phyloP scores from a whole-genome alignment of 2,888 invertebrate species.

The Spisula solida region DNA sequence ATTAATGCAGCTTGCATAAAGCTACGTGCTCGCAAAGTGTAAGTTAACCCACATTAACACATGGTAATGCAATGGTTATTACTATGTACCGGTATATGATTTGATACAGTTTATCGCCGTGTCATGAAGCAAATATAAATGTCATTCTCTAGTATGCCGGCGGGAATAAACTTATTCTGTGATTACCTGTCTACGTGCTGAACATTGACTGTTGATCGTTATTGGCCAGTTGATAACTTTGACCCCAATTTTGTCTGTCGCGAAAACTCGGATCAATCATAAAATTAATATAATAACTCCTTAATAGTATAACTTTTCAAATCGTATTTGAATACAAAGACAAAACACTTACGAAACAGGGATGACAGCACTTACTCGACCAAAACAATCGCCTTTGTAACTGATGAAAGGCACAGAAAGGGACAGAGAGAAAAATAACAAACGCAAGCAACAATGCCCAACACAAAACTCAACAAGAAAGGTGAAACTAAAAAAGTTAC shows the following conservation, averaged over 20 bases:
- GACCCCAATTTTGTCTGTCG: neutral
- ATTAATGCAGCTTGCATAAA: neutral
- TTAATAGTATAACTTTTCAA: too few species aligned
- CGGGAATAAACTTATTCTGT: neutral
- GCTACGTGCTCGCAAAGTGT: neutral
- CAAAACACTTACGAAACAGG: too few species aligned
- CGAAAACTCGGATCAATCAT: neutral
- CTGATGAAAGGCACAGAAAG: too few species aligned
- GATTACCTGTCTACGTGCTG: neutral
- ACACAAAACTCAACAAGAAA: too few species aligned
- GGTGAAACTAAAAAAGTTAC: too few species aligned
- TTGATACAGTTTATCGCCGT: neutral
- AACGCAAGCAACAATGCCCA: too few species aligned
- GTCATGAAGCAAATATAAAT: conserved; percentile 4
- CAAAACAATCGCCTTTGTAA: too few species aligned
- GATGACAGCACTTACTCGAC: too few species aligned
- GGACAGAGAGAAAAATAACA: too few species aligned
- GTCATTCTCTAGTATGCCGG: neutral
- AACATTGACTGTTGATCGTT: neutral
- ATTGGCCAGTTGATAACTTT: neutral
- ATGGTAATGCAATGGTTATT: neutral
- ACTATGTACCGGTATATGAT: neutral
- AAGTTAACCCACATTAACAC: neutral
- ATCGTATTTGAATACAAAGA: too few species aligned
- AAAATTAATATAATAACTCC: too few species aligned